Percentiles rank a stretch among this genome's conserved stretches.
Conservation (phyloP, 1,140 invertebrate genomes). For the Zaprionus kolodkinae region DNA sequence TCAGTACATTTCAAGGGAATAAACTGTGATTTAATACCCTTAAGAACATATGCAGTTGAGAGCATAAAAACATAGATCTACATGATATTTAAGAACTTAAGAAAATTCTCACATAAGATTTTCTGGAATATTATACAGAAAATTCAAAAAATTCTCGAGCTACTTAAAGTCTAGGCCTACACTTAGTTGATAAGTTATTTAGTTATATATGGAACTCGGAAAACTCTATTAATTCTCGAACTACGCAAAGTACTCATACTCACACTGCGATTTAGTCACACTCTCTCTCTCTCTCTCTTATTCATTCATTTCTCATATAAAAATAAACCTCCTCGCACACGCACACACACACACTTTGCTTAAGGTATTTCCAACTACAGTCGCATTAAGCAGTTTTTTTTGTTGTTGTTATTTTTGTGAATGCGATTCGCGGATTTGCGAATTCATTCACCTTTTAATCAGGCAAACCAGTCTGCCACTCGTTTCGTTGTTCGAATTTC, state of each 20-base stretch:
- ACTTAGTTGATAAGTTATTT: not conserved
- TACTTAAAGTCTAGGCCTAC: not conserved
- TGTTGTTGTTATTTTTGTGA: slow-evolving; percentile 24
- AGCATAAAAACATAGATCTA: no score
- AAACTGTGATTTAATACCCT: not conserved
- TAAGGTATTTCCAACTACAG: slow-evolving; percentile 6
- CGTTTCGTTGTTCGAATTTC: slow-evolving; percentile 60
- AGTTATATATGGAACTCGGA: no score
- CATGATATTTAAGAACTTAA: no score
- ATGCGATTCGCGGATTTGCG: slow-evolving; percentile 51
- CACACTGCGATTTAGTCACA: not conserved
- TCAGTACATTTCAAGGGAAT: not conserved
- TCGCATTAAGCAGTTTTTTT: not conserved
- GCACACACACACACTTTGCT: not conserved
- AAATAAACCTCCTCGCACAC: not conserved
- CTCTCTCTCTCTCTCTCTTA: not conserved
- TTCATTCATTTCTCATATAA: not conserved
- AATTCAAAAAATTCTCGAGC: not conserved
- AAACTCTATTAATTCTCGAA: not conserved
- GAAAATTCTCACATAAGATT: no score
- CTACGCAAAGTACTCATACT: not conserved
- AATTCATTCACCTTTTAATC: slow-evolving; percentile 82
- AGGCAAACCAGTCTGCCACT: slow-evolving; percentile 65
- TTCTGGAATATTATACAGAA: no score
- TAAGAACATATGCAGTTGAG: no score